Evolutionary conservation across 1,140 invertebrate species (phyloP), one percentile per base, ranked within the genome.

Genomic region (Aphelinus certus): DNA sequence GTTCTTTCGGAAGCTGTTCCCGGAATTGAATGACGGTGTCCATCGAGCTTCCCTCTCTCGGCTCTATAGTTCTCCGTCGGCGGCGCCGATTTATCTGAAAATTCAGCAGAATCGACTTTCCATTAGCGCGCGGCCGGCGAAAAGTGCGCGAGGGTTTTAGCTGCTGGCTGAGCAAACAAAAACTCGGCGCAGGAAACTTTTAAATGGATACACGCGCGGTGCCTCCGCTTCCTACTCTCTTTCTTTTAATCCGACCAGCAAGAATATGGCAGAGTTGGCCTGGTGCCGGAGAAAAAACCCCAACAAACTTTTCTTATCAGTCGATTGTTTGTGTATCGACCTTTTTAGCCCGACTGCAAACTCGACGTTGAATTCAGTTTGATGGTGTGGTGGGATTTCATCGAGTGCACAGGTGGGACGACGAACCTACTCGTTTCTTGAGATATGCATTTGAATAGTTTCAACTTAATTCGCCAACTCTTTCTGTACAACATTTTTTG

Each of bases 31-130:
- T 26, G 26, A 26, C 26, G 26, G 26, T 26, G 26, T 26, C 26
- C 26, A 26, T 26, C 26, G 26, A 26, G 26, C 26, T 26, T 26
- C 4, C 51, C 51, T 53, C 51, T 6, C 51, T 4, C 51, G 51
- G 51, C 51, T 9, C 4, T 53, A 9, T 9, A 53, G 4, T 53
- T 53, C 51, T 26, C 26, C 26, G 26, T 26, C 26, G 26, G 51
- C 51, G 0, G 51, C 9, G 45, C 42, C 2, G 68, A 62, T 62
- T 56, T 56, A 57, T 72, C 56, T 51, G 70, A 48, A 55, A 72
- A 72, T 72, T 72, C 62, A 65, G 26, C 49, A 9, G 3, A 72
- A 72, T 72, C 53, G 53, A 72, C 46, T 72, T 64, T 65, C 53
- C 62, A 72, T 72, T 72, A 72, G 62, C 53, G 9, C 7, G 43